These are phyloP conservation scores for Pocota personata DNA, from an alignment of 2,888 invertebrate genomes.

Conservation along the genomic window DNA sequence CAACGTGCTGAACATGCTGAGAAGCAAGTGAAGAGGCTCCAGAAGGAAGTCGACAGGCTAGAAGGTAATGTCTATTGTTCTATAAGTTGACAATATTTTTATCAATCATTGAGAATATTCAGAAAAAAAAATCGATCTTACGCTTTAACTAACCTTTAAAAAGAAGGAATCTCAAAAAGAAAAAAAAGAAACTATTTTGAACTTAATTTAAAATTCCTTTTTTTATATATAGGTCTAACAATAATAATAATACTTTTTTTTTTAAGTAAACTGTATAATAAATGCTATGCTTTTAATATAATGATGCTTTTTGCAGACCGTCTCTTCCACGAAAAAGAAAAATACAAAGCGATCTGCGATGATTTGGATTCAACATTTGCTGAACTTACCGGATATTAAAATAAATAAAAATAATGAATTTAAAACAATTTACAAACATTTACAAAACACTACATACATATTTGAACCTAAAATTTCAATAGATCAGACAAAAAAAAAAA, in stretches of 20 bases:
- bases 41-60: constrained; percentile 99
- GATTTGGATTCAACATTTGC: constrained; percentile 98
- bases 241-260: constrained; percentile 38
- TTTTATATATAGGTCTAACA: constrained; percentile 20
- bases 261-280: constrained; percentile 62
- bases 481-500: not conserved
- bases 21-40: constrained; percentile 99
- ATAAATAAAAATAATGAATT: constrained; percentile 62
- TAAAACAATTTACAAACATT: constrained; percentile 65
- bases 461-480: constrained; percentile 17
- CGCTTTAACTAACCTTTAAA: constrained; percentile 53
- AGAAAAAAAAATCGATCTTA: constrained; percentile 15
- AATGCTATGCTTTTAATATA: constrained; percentile 77
- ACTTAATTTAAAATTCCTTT: constrained; percentile 28
- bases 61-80: constrained; percentile 89
- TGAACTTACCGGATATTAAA: constrained; percentile 98
- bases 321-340: constrained; percentile 92
- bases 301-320: constrained; percentile 88
- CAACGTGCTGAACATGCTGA: constrained; percentile 99
- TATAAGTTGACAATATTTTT: constrained; percentile 11
- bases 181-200: constrained; percentile 43
- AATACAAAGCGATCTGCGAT: constrained; percentile 98
- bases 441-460: constrained; percentile 62
- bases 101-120: constrained; percentile 52
- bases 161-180: constrained; percentile 19